Evolutionary conservation across 2,888 invertebrate genomes (phyloP), one percentile per base, ranked within the genome.

Genomic region (Glyphotaelius pellucidus): DNA sequence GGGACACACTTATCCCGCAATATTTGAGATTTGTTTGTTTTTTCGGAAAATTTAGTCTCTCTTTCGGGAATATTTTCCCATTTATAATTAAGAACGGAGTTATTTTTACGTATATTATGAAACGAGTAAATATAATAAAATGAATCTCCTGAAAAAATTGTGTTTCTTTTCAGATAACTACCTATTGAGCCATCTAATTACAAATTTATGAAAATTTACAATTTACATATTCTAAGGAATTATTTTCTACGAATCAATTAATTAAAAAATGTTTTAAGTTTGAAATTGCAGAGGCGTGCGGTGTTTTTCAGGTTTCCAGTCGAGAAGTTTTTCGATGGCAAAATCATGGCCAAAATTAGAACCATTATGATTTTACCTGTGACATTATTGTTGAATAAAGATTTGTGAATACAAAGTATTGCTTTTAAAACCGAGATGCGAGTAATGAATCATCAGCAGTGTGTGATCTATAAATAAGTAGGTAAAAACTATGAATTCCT

Each of bases 1-100:
- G 11, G 38, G 42, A 89, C 42, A 80, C 89, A 89, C 35, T 88
- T 88, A 88, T 88, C 31, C 5, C 35, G 79, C 67, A 31, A 32
- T 88, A 67, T 35, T 32, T 86, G 30, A 14, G 85, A 85, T 19
- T 85, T 85, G 47, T 85, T 42, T 84, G 25, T 67, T 67, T 67
- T 67, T 67, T 5, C 4, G 67, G 4, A 67, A 67, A 67, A 67
- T 25, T 25, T 25, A n/a, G n/a, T n/a, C n/a, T 67, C 4, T 25
- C 19, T n/a, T 67, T n/a, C 0, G 1, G 67, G 25, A 25, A 67
- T 25, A 25, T 67, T 67, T 67, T 67, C 7, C 67, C 67, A 67
- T 67, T n/a, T 67, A 1, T 67, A 67, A 67, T 67, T n/a, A 67
- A 67, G 25, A n/a, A 67, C 67, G 67, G 67, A 19, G 5, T 19